These are phyloP conservation scores for Chaetodon trifascialis DNA, from an alignment of 2,113 vertebrate genomes.

Conservation along the genomic window DNA sequence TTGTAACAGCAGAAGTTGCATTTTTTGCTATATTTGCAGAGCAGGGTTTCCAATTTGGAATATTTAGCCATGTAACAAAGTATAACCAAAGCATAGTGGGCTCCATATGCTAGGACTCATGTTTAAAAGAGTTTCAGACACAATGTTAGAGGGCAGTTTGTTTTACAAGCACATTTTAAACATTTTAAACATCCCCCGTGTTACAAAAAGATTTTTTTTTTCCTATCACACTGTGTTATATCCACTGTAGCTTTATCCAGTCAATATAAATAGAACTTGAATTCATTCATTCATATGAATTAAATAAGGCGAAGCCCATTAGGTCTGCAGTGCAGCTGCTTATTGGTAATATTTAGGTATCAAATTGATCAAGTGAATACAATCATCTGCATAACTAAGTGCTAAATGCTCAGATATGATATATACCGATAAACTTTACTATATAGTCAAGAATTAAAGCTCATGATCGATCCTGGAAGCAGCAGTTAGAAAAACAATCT, in stretches of 20 bases:
- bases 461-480: background rate
- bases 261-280: conserved; percentile 20
- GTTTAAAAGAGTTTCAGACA: conserved; percentile 25
- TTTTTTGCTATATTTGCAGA: conserved; percentile 30
- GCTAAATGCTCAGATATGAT: conserved; percentile 16
- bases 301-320: background rate
- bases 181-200: background rate
- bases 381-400: background rate
- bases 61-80: conserved; percentile 41
- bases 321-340: conserved; percentile 18
- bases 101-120: conserved; percentile 1
- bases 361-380: conserved; percentile 12
- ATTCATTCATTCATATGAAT: conserved; percentile 1
- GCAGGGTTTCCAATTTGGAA: conserved; percentile 29
- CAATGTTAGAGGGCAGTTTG: background rate
- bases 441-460: background rate
- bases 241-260: background rate
- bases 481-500: background rate
- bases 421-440: background rate
- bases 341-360: conserved; percentile 26
- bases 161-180: conserved; percentile 27
- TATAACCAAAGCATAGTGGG: conserved; percentile 46
- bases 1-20: conserved; percentile 14
- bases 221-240: conserved; percentile 9
- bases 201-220: background rate